phyloP scores from a whole-genome alignment of 2,113 vertebrate genomes.

The Chlorodrepanis virens region DNA sequence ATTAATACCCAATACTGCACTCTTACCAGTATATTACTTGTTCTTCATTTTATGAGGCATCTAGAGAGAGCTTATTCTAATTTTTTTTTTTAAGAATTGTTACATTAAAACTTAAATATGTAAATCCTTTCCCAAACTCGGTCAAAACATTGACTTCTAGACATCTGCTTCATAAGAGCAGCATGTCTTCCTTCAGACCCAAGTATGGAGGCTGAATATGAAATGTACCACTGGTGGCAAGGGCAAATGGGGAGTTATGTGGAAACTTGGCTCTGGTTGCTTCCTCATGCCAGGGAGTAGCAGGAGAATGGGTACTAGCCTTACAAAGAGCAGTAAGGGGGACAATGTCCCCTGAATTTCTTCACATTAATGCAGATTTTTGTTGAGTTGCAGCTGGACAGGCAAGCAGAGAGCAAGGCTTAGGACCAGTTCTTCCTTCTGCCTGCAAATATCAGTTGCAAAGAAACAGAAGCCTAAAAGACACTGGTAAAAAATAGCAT shows the following conservation, averaged over 20 bases:
- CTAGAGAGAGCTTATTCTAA: not conserved
- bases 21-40: not conserved
- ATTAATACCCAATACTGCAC: not conserved
- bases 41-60: not conserved
- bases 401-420: not conserved
- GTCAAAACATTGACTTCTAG: not conserved
- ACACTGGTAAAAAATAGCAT: not conserved
- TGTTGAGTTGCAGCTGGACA: not conserved
- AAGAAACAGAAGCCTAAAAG: not conserved
- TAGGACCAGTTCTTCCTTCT: not conserved
- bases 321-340: not conserved
- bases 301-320: not conserved
- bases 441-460: not conserved
- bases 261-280: not conserved
- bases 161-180: not conserved
- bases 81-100: not conserved
- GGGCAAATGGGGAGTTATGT: rapidly evolving
- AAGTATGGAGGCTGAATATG: not conserved
- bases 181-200: not conserved
- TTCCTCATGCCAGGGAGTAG: not conserved
- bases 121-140: not conserved
- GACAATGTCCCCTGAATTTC: not conserved
- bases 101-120: not conserved
- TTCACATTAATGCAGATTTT: not conserved
- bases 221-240: not conserved